Conservation (phyloP, 1,140 invertebrate genomes). For the Tetragnatha versicolor region DNA sequence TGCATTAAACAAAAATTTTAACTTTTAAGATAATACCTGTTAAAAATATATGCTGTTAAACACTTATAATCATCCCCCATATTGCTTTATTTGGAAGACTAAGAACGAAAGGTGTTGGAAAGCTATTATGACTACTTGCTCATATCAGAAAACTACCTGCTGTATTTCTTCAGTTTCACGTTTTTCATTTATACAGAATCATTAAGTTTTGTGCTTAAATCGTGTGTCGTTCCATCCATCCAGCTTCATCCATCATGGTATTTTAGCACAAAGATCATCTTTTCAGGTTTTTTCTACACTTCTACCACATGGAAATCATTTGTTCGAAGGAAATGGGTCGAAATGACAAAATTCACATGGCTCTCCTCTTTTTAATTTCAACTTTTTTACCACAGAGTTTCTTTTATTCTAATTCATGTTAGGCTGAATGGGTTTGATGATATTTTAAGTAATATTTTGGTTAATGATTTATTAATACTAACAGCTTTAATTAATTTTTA, state of each 20-base stretch:
- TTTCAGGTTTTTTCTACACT: conserved; percentile 23
- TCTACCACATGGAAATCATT: background rate
- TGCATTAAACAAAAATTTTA: no score
- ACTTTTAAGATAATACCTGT: no score
- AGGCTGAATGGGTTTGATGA: background rate
- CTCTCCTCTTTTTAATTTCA: background rate
- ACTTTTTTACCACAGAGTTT: background rate
- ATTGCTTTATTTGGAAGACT: conserved; percentile 54
- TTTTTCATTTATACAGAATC: conserved; percentile 50
- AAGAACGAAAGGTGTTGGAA: conserved; percentile 38
- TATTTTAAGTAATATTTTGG: no score
- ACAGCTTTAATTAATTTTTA: background rate
- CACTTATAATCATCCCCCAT: conserved; percentile 2
- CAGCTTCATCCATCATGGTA: conserved; percentile 40
- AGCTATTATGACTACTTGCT: conserved; percentile 46
- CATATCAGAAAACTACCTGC: conserved; percentile 28
- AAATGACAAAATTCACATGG: background rate
- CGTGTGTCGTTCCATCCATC: conserved; percentile 28
- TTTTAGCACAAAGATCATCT: conserved; percentile 49
- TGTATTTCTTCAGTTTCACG: conserved; percentile 45
- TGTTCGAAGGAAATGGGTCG: background rate
- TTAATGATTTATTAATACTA: no score
- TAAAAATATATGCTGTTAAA: background rate
- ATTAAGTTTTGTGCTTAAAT: conserved; percentile 50
- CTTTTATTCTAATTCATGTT: conserved; percentile 1